These are phyloP conservation scores for Istiophorus platypterus DNA, from an alignment of 2,113 vertebrate genomes.

Conservation along the genomic window DNA sequence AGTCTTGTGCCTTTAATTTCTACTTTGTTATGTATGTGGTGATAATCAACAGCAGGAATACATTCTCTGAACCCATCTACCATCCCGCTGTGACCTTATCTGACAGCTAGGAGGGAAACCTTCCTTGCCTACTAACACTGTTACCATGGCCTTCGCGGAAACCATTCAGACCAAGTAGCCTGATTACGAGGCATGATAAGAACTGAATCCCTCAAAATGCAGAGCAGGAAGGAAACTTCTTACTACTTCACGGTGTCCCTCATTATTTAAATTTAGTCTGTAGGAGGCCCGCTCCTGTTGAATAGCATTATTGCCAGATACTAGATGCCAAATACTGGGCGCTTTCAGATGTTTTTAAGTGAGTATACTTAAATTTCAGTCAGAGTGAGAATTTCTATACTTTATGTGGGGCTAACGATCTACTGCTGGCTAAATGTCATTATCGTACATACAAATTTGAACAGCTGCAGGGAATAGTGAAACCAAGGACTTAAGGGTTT, in stretches of 20 bases:
- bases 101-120: constrained; percentile 46
- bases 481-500: background rate
- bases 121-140: constrained; percentile 75
- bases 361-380: constrained; percentile 11
- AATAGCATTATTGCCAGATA: background rate
- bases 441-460: constrained; percentile 1
- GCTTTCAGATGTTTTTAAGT: constrained; percentile 1
- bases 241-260: constrained; percentile 24
- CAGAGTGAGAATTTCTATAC: background rate
- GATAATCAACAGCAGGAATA: constrained; percentile 34
- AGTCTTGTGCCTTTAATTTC: constrained; percentile 18
- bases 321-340: background rate
- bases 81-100: constrained; percentile 48
- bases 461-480: background rate
- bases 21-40: constrained; percentile 32
- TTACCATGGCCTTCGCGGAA: constrained; percentile 78
- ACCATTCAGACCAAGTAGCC: constrained; percentile 62
- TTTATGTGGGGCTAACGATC: constrained; percentile 31
- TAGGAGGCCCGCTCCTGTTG: background rate
- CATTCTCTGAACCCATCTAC: constrained; percentile 48
- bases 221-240: constrained; percentile 61
- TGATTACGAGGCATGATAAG: constrained; percentile 72
- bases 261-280: background rate
- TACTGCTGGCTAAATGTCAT: constrained; percentile 48
- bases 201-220: constrained; percentile 75